Base-by-base conservation (phyloP, 2,888 invertebrate genomes). In the Crepidodera aurea region DNA sequence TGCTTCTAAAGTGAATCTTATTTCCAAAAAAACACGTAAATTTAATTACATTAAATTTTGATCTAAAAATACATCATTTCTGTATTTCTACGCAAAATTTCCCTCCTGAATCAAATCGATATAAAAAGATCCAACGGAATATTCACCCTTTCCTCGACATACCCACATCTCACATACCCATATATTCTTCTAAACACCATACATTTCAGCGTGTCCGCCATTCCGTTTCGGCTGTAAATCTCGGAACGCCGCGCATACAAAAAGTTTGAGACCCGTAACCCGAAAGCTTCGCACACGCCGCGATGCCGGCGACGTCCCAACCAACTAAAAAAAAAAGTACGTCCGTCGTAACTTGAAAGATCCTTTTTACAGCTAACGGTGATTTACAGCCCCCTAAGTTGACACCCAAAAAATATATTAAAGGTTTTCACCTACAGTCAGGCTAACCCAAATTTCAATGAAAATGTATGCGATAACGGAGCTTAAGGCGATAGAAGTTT, bases 371-470 rank as follows among this genome's bases (percentile, higher is more conserved):
- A 44, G 55, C 57, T 58, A 58, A 56, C 55, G 61, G 62, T 67
- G 67, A 67, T 67, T 67, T 67, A 67, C 60, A 22, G 51, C 50
- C 42, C 19, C 57, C 48, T 53, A 59, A 66, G 63, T 63, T 66
- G 62, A 67, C 67, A 65, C 57, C 64, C 53, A 62, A 67, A 67
- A 67, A 67, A 67, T 67, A 67, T 67, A 67, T 67, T 65, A 64
- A 65, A 40, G 62, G 48, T 58, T 57, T 65, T 50, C 63, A 65
- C 64, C 62, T 62, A 62, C 60, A 54, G 50, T 51, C 46, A 15
- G 15, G 48, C 46, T 65, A 62, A 62, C 64, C 62, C 29, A 54
- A 61, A 63, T 64, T 51, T 56, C 39, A 56, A 44, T 44, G 44
- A 25, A 22, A 44, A 44, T 44, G 22, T 44, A 44, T 25, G 10